phyloP scores from a whole-genome alignment of 2,797 vertebrate genomes.

The Acipenser ruthenus region DNA sequence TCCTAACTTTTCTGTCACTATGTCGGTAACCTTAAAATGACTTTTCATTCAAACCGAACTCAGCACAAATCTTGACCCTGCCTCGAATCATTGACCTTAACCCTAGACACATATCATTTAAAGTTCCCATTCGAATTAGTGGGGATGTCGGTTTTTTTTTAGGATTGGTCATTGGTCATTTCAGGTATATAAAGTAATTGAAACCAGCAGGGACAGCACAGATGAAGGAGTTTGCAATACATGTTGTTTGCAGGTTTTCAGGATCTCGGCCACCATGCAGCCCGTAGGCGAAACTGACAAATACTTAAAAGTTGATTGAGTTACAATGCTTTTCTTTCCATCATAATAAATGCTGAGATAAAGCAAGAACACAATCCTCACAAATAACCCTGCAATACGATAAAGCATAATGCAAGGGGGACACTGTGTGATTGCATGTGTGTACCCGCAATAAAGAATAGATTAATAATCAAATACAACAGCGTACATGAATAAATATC shows the following conservation, averaged over 20 bases:
- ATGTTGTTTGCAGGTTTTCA: background rate
- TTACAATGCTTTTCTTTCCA: background rate
- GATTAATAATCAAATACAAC: no score
- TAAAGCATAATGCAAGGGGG: no score
- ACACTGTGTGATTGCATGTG: no score
- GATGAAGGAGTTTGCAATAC: background rate
- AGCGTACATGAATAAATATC: no score
- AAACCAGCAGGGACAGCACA: background rate
- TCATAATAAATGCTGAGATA: background rate
- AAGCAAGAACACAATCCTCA: no score
- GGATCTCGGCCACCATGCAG: background rate
- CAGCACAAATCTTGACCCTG: constrained; percentile 7
- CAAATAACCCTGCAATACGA: no score
- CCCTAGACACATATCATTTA: constrained; percentile 23
- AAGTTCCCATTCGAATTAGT: constrained; percentile 20
- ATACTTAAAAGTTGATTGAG: background rate
- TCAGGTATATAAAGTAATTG: constrained; percentile 12
- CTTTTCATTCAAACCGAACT: no score
- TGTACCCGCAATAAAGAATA: no score
- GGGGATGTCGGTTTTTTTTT: constrained; percentile 8
- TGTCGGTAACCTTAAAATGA: no score
- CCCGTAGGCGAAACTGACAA: no score
- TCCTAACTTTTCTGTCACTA: no score
- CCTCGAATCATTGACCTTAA: constrained; percentile 27
- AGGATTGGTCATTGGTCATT: constrained; percentile 5